phyloP scores from a whole-genome alignment of 1,140 invertebrate species.

The Gerris buenoi region DNA sequence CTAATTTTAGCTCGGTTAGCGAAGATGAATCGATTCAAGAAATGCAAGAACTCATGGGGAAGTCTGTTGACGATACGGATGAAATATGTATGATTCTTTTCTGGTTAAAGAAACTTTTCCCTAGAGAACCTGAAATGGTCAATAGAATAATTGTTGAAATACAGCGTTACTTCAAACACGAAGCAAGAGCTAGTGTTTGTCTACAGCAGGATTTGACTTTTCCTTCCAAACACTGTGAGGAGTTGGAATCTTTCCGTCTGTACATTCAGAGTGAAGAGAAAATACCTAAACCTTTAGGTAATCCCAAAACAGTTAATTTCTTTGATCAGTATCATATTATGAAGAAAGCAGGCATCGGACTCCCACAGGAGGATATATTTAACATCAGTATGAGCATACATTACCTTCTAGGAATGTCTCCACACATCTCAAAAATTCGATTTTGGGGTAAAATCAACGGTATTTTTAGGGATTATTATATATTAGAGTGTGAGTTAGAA shows the following conservation, averaged over 20 bases:
- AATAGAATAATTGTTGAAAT: background rate
- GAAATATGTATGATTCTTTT: background rate
- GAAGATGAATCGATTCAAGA: background rate
- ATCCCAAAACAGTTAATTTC: background rate
- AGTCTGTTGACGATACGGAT: background rate
- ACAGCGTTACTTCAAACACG: background rate
- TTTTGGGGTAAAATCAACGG: background rate
- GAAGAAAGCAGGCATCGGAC: background rate
- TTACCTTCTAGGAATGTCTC: background rate
- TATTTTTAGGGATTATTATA: background rate
- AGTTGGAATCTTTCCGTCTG: background rate
- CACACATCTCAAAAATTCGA: background rate
- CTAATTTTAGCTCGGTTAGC: background rate
- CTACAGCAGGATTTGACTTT: background rate
- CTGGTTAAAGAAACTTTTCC: background rate
- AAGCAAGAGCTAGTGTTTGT: background rate
- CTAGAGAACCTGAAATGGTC: background rate
- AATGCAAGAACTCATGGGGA: background rate
- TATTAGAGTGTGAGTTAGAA: slow-evolving; percentile 1
- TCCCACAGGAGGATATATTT: background rate
- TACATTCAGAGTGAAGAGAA: background rate
- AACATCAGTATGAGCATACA: background rate
- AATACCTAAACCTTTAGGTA: background rate
- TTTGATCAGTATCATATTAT: background rate
- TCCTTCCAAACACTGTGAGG: background rate